phyloP scores from a whole-genome alignment of 2,797 vertebrate species.

The Anguilla pacifica region DNA sequence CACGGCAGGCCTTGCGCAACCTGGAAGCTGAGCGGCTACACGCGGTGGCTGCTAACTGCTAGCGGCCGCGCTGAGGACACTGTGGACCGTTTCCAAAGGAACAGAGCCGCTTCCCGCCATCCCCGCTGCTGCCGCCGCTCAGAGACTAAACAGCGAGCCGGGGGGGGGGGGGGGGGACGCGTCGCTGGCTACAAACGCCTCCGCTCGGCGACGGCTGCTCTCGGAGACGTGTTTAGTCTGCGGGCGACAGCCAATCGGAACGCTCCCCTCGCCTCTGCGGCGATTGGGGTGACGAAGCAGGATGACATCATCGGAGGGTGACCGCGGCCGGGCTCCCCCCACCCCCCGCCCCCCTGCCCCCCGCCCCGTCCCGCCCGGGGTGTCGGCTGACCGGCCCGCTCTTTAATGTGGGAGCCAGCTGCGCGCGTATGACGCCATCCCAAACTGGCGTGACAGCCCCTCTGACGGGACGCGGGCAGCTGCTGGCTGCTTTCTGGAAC shows the following conservation, averaged over 20 bases:
- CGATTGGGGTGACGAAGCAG: constrained; percentile 37
- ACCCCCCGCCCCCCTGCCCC: background rate
- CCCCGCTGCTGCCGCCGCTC: background rate
- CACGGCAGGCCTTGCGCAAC: background rate
- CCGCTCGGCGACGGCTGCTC: constrained; percentile 14
- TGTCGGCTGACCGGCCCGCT: background rate
- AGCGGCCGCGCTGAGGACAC: no score
- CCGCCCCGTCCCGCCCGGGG: background rate
- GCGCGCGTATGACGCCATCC: background rate
- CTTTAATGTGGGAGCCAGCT: background rate
- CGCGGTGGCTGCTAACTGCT: background rate
- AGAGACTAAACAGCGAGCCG: background rate
- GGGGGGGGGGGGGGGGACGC: constrained; percentile 40
- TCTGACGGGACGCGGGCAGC: background rate
- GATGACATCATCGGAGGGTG: constrained; percentile 49
- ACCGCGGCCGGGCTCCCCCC: background rate
- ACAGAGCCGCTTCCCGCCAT: background rate
- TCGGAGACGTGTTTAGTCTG: constrained; percentile 64
- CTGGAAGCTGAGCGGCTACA: background rate
- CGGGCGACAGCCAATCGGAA: constrained; percentile 57
- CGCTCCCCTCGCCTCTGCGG: constrained; percentile 2
- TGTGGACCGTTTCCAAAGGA: background rate
- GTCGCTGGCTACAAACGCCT: constrained; percentile 38
- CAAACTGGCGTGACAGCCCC: background rate
- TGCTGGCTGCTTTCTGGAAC: background rate